A percentile compares a stretch with the other conserved stretches of the same genome.
Evolutionary conservation across 2,113 vertebrate species (phyloP).

Genomic region (Anser cygnoides): DNA sequence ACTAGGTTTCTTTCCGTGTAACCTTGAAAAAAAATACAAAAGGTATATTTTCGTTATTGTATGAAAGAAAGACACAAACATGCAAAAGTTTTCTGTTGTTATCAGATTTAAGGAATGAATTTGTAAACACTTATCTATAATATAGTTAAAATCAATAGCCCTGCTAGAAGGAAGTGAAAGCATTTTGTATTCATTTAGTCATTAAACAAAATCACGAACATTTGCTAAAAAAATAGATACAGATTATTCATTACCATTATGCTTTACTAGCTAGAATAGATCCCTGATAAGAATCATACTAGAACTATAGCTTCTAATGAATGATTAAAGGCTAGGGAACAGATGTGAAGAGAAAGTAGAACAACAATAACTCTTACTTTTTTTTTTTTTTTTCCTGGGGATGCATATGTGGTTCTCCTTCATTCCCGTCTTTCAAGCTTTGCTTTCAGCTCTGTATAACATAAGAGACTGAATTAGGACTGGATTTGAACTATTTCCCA

Average conservation of each 20-base stretch:
- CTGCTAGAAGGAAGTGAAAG: background rate
- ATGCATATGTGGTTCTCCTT: background rate
- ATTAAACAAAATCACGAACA: background rate
- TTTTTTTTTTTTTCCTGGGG: background rate
- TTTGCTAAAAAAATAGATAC: slow-evolving; percentile 18
- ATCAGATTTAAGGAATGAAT: background rate
- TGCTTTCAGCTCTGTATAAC: background rate
- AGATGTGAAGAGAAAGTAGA: background rate
- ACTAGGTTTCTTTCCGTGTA: background rate
- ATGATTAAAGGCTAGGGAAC: slow-evolving; percentile 29
- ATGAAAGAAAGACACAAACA: background rate
- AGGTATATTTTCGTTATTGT: background rate
- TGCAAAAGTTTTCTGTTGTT: background rate
- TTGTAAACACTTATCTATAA: background rate
- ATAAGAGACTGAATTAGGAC: background rate
- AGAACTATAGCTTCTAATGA: slow-evolving; percentile 1
- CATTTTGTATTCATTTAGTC: background rate
- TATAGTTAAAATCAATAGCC: background rate
- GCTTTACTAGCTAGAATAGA: background rate
- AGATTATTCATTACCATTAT: background rate
- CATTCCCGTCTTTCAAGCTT: background rate
- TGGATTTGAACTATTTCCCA: background rate
- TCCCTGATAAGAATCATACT: background rate
- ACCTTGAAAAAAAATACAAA: background rate
- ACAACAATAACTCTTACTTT: background rate